phyloP scores from a whole-genome alignment of 2,888 invertebrate species.

The Limnephilus marmoratus region DNA sequence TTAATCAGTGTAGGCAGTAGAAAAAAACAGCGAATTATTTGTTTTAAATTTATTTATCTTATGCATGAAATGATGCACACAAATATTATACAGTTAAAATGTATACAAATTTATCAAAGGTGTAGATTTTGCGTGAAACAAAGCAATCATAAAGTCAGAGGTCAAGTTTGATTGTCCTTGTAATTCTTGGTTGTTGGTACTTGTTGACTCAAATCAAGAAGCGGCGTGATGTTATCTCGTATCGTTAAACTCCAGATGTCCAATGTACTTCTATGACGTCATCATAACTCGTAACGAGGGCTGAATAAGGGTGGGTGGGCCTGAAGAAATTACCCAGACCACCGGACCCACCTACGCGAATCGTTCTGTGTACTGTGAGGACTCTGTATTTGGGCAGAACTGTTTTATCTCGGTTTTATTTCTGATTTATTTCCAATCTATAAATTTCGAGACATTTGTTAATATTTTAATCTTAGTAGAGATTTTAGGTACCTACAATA shows the following conservation, averaged over 20 bases:
- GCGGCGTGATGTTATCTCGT: background rate
- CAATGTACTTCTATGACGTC: background rate
- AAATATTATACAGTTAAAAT: background rate
- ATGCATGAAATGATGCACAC: no score
- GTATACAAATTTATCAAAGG: background rate
- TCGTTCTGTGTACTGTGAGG: background rate
- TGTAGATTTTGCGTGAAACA: background rate
- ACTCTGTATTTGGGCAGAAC: background rate
- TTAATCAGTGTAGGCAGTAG: no score
- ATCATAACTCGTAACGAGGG: background rate
- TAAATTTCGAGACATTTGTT: background rate
- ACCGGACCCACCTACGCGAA: background rate
- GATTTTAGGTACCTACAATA: background rate
- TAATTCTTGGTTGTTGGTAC: background rate
- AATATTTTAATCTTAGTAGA: background rate
- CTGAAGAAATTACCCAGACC: background rate
- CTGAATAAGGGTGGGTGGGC: background rate
- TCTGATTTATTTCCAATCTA: background rate
- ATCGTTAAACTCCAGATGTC: background rate
- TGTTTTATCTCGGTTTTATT: background rate
- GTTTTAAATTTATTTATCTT: no score
- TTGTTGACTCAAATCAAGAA: background rate
- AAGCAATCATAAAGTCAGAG: background rate
- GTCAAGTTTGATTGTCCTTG: background rate
- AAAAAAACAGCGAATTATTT: no score